Percentiles rank a stretch among this genome's conserved stretches.
Evolutionary conservation across 2,797 vertebrate species (phyloP).

Genomic region (Sciaenops ocellatus): DNA sequence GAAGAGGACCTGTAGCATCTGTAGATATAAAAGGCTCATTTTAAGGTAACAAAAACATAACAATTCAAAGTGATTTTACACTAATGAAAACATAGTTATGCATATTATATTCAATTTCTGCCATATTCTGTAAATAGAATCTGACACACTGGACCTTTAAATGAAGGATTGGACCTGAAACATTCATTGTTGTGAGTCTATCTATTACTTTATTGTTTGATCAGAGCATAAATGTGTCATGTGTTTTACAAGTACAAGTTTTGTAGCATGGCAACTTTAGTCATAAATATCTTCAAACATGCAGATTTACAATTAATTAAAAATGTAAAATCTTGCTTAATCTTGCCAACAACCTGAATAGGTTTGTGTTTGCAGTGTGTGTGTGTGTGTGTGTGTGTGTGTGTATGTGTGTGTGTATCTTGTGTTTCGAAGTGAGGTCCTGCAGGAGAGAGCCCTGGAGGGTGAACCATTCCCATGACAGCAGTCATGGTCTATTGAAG

Average conservation of each 20-base stretch:
- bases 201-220: not conserved
- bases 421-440: conserved; percentile 12
- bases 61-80: no score
- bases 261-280: not conserved
- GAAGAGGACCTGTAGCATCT: no score
- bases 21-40: no score
- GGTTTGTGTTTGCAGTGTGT: not conserved
- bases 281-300: not conserved
- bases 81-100: no score
- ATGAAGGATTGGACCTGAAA: not conserved
- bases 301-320: no score
- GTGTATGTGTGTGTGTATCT: not conserved
- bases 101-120: no score
- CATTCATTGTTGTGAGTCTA: not conserved
- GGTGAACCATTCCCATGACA: conserved; percentile 28
- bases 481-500: not conserved
- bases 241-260: not conserved
- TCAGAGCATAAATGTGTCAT: not conserved
- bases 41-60: no score
- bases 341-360: not conserved
- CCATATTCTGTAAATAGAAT: no score
- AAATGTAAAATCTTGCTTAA: not conserved
- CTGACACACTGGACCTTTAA: not conserved
- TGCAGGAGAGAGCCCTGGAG: not conserved
- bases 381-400: not conserved